Conservation (phyloP, 2,113 vertebrate species). For the Ramphastos sulfuratus region DNA sequence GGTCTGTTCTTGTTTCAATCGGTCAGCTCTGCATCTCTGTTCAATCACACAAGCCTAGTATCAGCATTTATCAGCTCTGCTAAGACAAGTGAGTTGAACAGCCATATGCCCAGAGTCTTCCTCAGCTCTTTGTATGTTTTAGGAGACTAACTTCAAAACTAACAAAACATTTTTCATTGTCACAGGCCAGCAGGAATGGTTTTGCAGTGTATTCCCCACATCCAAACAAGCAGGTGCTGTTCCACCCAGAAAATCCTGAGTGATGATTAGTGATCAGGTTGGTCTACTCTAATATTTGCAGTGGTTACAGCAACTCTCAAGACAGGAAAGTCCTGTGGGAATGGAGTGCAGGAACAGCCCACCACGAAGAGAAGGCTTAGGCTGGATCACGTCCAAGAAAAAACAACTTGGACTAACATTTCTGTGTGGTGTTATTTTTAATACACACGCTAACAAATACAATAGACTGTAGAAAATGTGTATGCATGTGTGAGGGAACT, state of each 20-base stretch:
- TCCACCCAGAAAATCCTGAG: neutral
- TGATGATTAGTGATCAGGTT: neutral
- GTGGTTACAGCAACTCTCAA: neutral
- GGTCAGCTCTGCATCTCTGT: neutral
- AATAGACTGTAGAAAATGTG: neutral
- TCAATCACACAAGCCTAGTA: neutral
- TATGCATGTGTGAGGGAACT: neutral
- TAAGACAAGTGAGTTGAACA: neutral
- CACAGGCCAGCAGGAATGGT: neutral
- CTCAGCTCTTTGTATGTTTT: neutral
- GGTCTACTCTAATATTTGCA: neutral
- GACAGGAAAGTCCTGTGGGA: neutral
- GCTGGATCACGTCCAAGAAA: neutral
- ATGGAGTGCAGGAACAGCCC: neutral
- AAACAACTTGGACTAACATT: neutral
- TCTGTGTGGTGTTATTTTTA: slow-evolving; percentile 1
- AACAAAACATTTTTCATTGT: neutral
- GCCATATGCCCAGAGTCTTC: neutral
- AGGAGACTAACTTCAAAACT: slow-evolving; percentile 10
- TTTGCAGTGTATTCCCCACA: neutral
- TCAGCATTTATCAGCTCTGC: neutral
- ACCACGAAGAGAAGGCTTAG: neutral
- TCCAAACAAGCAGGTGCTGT: neutral
- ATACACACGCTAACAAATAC: neutral
- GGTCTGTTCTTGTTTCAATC: neutral